Percentiles rank a stretch among this genome's conserved stretches.
Conservation (phyloP, 2,113 vertebrate species). For the Oryzias curvinotus region DNA sequence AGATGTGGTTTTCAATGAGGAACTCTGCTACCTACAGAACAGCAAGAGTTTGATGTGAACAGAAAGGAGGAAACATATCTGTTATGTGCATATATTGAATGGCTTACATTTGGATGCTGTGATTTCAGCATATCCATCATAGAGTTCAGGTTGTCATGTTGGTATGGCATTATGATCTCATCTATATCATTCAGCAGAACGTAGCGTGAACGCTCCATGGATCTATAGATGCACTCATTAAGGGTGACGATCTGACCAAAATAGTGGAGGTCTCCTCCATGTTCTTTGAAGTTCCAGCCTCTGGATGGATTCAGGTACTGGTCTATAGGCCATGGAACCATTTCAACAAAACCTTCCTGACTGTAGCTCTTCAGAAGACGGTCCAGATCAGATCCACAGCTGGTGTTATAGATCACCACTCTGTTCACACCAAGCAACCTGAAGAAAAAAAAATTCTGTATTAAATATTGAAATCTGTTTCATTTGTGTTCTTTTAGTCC, state of each 20-base stretch:
- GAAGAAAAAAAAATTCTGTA: not conserved
- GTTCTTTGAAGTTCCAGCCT: constrained; percentile 43
- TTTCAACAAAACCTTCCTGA: constrained; percentile 72
- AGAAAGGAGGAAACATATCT: not conserved
- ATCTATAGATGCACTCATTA: constrained; percentile 75
- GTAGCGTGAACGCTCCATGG: constrained; percentile 70
- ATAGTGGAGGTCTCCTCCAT: constrained; percentile 70
- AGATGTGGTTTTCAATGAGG: constrained; percentile 78
- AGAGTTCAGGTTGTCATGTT: constrained; percentile 59
- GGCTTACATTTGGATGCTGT: constrained; percentile 54
- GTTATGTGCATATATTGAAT: not conserved
- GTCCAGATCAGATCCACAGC: constrained; percentile 71
- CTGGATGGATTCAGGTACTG: constrained; percentile 68
- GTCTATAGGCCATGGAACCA: constrained; percentile 79
- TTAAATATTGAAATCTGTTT: not conserved
- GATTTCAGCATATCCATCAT: constrained; percentile 67
- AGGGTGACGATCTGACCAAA: constrained; percentile 70
- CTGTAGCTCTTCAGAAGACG: constrained; percentile 73
- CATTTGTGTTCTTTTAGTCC: not conserved
- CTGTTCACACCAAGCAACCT: constrained; percentile 74
- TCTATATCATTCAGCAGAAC: constrained; percentile 79
- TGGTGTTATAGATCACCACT: constrained; percentile 83
- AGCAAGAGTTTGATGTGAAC: not conserved
- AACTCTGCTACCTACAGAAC: constrained; percentile 47
- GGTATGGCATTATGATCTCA: constrained; percentile 78